Percentiles rank a stretch among this genome's conserved stretches.
Evolutionary conservation across 2,888 invertebrate species (phyloP).

Genomic region (Noctuana brunneofusca): DNA sequence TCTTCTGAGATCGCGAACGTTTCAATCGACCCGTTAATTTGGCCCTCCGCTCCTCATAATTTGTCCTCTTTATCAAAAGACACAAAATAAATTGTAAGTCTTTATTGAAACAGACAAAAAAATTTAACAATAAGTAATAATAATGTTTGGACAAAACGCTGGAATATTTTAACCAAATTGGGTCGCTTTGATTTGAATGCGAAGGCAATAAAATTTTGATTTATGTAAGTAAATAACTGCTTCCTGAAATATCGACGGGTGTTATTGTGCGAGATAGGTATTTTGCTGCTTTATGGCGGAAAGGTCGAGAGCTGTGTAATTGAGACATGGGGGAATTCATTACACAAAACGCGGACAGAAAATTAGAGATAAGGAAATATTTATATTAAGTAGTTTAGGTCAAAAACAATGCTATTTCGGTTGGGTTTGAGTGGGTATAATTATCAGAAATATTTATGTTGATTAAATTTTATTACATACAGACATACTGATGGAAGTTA

Average conservation of each 20-base stretch:
- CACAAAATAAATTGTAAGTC: conserved; percentile 3
- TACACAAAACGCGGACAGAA: not conserved
- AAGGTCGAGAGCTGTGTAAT: not conserved
- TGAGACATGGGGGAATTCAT: conserved; percentile 1
- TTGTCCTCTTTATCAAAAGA: too few relatives aligned
- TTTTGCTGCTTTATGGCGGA: conserved; percentile 4
- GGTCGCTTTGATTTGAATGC: conserved; percentile 27
- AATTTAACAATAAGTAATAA: conserved; percentile 18
- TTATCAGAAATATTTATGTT: too few relatives aligned
- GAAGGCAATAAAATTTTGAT: conserved; percentile 30
- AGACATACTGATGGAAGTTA: too few relatives aligned
- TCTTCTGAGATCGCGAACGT: too few relatives aligned
- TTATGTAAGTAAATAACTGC: conserved; percentile 28
- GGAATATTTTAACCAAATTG: conserved; percentile 19
- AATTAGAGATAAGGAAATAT: not conserved
- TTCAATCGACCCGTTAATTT: too few relatives aligned
- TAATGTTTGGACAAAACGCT: conserved; percentile 26
- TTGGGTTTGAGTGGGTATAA: too few relatives aligned
- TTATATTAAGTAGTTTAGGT: not conserved
- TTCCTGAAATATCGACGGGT: conserved; percentile 16
- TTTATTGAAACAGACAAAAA: not conserved
- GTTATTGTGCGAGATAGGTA: conserved; percentile 1
- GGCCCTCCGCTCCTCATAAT: too few relatives aligned
- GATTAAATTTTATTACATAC: too few relatives aligned
- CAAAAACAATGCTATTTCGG: not conserved